phyloP scores from a whole-genome alignment of 1,140 invertebrate genomes.

The Diorhabda elongata region DNA sequence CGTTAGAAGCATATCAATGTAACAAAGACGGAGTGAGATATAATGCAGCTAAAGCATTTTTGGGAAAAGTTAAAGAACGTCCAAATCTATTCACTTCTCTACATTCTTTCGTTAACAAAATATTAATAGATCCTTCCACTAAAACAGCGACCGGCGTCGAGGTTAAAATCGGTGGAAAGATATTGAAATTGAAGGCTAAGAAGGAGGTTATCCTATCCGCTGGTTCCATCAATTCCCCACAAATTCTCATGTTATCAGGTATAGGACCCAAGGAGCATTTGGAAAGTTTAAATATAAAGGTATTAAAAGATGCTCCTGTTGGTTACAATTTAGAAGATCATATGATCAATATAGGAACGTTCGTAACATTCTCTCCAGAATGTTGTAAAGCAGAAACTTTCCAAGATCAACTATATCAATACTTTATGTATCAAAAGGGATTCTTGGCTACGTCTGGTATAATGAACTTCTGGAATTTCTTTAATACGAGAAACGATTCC shows the following conservation, averaged over 20 bases:
- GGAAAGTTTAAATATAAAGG: slow-evolving; percentile 39
- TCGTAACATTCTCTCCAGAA: slow-evolving; percentile 17
- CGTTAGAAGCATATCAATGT: neutral
- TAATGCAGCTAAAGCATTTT: slow-evolving; percentile 3
- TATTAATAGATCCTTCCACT: slow-evolving; percentile 40
- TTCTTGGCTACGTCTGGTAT: slow-evolving; percentile 26
- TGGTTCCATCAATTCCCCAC: slow-evolving; percentile 57
- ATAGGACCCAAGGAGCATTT: slow-evolving; percentile 67
- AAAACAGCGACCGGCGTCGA: slow-evolving; percentile 30
- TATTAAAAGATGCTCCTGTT: slow-evolving; percentile 43
- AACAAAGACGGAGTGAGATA: neutral
- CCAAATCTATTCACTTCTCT: slow-evolving; percentile 55
- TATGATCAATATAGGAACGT: slow-evolving; percentile 12
- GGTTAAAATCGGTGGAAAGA: slow-evolving; percentile 36
- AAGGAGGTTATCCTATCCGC: slow-evolving; percentile 63
- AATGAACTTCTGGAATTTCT: slow-evolving; percentile 25
- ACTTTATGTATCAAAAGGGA: slow-evolving; percentile 26
- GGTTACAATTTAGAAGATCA: slow-evolving; percentile 55
- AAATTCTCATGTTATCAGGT: slow-evolving; percentile 70
- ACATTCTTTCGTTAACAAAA: slow-evolving; percentile 48
- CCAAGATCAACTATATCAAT: slow-evolving; percentile 26
- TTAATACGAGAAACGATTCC: slow-evolving; percentile 27
- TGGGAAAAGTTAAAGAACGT: slow-evolving; percentile 58
- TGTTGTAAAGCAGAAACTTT: neutral
- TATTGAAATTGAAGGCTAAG: slow-evolving; percentile 48